Conservation (phyloP, 2,888 invertebrate genomes). For the Diadromus collaris region DNA sequence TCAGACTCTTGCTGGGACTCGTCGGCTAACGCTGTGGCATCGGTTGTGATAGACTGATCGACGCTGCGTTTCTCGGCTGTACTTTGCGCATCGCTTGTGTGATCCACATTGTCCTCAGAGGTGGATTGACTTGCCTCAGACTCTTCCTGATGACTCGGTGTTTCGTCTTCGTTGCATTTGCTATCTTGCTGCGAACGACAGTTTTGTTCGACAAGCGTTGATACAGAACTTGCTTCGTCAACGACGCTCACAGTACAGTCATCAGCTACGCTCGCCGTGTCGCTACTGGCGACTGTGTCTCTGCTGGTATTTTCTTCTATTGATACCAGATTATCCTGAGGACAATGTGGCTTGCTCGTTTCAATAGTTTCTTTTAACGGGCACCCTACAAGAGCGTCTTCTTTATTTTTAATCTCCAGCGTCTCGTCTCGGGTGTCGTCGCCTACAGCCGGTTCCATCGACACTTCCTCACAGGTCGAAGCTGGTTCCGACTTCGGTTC, state of each 20-base stretch:
- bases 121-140: neutral
- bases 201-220: neutral
- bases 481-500: neutral
- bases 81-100: neutral
- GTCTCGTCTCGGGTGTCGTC: neutral
- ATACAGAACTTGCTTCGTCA: neutral
- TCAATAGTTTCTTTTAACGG: neutral
- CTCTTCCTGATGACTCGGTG: neutral
- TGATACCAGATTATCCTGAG: neutral
- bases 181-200: neutral
- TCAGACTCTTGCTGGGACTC: slow-evolving; percentile 9
- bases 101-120: neutral
- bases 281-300: neutral
- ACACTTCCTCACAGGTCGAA: neutral
- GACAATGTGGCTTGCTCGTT: neutral
- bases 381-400: neutral
- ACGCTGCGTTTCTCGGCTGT: neutral
- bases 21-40: neutral
- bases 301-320: neutral
- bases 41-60: neutral
- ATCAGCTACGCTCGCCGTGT: neutral
- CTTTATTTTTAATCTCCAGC: neutral
- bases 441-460: neutral
- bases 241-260: neutral
- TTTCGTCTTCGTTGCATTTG: neutral